A percentile compares a stretch with the other conserved stretches of the same genome.
These are phyloP conservation scores for Meteorus colon DNA, from an alignment of 2,888 invertebrate genomes.

Conservation along the genomic window DNA sequence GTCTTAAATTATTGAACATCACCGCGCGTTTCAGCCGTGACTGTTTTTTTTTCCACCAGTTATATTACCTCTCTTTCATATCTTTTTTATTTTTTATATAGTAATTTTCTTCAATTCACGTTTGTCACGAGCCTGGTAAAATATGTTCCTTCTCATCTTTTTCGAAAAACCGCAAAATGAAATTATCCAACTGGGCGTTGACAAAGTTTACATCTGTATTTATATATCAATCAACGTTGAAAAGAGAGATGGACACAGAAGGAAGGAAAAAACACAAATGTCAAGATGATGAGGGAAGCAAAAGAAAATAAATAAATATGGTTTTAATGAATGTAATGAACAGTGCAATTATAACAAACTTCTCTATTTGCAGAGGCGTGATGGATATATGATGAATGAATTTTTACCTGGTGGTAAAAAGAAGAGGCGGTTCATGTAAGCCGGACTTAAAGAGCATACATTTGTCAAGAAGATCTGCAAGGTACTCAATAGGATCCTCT, in stretches of 20 bases:
- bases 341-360: constrained; percentile 1
- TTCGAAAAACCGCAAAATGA: constrained; percentile 55
- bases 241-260: not conserved
- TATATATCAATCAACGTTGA: constrained; percentile 23
- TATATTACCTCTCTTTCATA: not conserved
- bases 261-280: not conserved
- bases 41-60: constrained; percentile 36
- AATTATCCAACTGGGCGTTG: constrained; percentile 32
- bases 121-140: constrained; percentile 62
- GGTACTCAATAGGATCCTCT: constrained; percentile 72
- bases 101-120: constrained; percentile 60
- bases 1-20: constrained; percentile 61
- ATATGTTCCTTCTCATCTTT: constrained; percentile 38
- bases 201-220: constrained; percentile 29
- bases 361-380: not conserved
- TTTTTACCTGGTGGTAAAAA: constrained; percentile 67
- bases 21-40: constrained; percentile 46
- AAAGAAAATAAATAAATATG: not conserved
- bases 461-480: constrained; percentile 72
- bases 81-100: constrained; percentile 40
- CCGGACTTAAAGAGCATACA: constrained; percentile 73
- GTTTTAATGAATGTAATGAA: constrained; percentile 7
- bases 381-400: constrained; percentile 5
- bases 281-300: not conserved
- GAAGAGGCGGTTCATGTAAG: constrained; percentile 72